Percentiles rank a stretch among this genome's conserved stretches.
Conservation (phyloP, 2,888 invertebrate genomes). For the Chrysomela aeneicollis region DNA sequence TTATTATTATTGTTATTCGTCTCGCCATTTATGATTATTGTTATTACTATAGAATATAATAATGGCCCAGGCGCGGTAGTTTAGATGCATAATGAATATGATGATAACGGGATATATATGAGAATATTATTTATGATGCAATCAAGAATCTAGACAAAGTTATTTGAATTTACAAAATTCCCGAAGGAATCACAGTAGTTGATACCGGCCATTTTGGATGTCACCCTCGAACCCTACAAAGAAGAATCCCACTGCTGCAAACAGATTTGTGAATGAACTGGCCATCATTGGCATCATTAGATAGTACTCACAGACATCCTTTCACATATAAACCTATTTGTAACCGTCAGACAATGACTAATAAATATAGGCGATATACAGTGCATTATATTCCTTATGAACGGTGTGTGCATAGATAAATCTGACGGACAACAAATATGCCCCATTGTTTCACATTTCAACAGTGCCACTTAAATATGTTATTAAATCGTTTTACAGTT, state of each 20-base stretch:
- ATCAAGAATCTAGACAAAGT: no score
- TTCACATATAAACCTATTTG: slow-evolving; percentile 51
- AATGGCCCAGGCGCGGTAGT: slow-evolving; percentile 46
- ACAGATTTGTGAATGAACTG: no score
- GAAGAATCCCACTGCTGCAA: no score
- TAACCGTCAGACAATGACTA: slow-evolving; percentile 56
- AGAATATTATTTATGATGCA: no score
- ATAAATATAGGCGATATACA: slow-evolving; percentile 56
- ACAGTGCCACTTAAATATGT: slow-evolving; percentile 60
- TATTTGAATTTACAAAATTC: no score
- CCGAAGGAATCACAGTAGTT: no score
- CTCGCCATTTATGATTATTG: slow-evolving; percentile 56
- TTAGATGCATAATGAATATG: slow-evolving; percentile 37
- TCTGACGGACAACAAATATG: slow-evolving; percentile 58
- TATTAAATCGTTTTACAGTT: slow-evolving; percentile 62
- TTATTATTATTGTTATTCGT: slow-evolving; percentile 60
- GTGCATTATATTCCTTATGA: slow-evolving; percentile 51
- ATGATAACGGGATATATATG: neutral
- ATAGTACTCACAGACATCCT: slow-evolving; percentile 44
- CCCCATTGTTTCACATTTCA: slow-evolving; percentile 60
- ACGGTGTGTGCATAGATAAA: slow-evolving; percentile 49
- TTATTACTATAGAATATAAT: slow-evolving; percentile 56
- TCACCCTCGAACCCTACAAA: no score
- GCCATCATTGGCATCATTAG: no score
- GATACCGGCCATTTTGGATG: no score